Evolutionary conservation across 2,888 invertebrate species (phyloP).

Genomic region (Aleiodes leptofemur): DNA sequence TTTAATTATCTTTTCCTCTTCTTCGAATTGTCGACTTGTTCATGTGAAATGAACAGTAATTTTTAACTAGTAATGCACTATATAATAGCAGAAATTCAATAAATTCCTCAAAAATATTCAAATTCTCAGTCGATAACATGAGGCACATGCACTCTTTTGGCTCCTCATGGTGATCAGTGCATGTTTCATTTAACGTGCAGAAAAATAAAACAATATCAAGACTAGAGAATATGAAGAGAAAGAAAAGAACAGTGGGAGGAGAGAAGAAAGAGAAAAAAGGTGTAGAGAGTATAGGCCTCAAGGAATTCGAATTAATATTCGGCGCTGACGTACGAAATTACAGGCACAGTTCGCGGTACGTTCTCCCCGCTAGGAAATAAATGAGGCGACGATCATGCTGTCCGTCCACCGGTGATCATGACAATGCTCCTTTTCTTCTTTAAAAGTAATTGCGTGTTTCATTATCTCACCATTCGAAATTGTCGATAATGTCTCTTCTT

Average conservation of each 20-base stretch:
- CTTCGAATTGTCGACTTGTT: constrained; percentile 50
- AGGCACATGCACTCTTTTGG: constrained; percentile 14
- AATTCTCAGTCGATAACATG: background rate
- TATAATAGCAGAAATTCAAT: constrained; percentile 5
- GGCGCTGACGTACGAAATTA: constrained; percentile 74
- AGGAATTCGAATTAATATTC: constrained; percentile 75
- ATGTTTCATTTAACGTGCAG: constrained; percentile 73
- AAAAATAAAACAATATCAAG: constrained; percentile 49
- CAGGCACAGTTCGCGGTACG: constrained; percentile 55
- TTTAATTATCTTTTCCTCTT: constrained; percentile 72
- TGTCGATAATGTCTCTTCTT: constrained; percentile 21
- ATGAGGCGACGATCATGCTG: constrained; percentile 70
- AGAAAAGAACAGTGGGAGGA: no score
- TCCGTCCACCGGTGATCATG: constrained; percentile 55
- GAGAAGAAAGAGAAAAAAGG: background rate
- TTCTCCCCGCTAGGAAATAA: constrained; percentile 67
- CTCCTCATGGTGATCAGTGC: constrained; percentile 38
- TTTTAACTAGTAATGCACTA: background rate
- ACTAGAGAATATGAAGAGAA: background rate
- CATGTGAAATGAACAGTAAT: background rate
- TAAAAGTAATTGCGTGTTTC: constrained; percentile 45
- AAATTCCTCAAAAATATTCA: constrained; percentile 36
- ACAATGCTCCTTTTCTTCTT: constrained; percentile 52
- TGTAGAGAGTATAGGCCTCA: constrained; percentile 36
- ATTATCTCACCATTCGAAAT: constrained; percentile 34